These are phyloP conservation scores for Sceloporus undulatus DNA, from an alignment of 2,113 vertebrate species.

Conservation along the genomic window DNA sequence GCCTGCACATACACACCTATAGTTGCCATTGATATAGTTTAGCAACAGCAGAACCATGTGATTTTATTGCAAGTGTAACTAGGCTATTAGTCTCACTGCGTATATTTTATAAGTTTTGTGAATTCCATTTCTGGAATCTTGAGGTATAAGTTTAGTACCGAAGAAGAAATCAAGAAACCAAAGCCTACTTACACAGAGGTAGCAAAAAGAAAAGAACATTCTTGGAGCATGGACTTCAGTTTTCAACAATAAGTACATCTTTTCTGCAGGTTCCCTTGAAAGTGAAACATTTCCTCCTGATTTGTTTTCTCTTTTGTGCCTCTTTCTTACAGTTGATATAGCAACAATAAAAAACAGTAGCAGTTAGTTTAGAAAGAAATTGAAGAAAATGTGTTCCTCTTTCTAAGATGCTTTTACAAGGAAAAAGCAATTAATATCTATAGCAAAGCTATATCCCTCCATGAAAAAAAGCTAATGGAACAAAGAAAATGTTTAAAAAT, in stretches of 20 bases:
- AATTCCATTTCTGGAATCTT: background rate
- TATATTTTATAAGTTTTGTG: background rate
- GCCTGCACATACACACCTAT: background rate
- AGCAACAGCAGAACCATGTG: background rate
- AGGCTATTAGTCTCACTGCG: background rate
- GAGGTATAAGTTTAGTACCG: background rate
- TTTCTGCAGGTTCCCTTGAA: constrained; percentile 1
- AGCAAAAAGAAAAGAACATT: background rate
- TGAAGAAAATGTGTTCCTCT: background rate
- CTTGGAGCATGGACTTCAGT: background rate
- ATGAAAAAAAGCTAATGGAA: background rate
- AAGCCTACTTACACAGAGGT: background rate
- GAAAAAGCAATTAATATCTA: background rate
- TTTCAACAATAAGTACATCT: background rate
- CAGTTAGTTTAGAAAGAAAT: background rate
- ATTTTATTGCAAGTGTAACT: background rate
- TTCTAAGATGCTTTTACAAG: background rate
- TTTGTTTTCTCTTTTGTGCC: constrained; percentile 5
- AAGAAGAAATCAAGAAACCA: constrained; percentile 7
- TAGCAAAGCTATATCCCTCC: background rate
- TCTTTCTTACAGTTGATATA: background rate
- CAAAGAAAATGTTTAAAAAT: background rate
- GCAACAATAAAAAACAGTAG: background rate
- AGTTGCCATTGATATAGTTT: background rate
- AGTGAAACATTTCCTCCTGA: background rate